Evolutionary conservation across 2,113 vertebrate genomes (phyloP).

Genomic region (Hydrochoerus hydrochaeris): DNA sequence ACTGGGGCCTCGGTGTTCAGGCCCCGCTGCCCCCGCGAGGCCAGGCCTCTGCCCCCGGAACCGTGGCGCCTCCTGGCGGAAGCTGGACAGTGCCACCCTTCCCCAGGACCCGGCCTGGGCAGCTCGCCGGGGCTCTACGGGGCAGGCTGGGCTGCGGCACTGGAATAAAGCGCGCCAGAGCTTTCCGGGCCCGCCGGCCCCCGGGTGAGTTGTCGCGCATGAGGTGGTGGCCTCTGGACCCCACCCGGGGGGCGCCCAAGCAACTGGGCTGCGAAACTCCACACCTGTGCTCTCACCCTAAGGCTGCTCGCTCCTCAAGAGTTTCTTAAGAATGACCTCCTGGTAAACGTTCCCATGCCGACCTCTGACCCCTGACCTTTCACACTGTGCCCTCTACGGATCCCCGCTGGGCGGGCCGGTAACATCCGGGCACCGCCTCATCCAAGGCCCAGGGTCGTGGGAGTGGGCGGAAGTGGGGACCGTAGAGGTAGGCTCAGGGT

Average conservation of each 20-base stretch:
- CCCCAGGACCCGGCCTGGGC: too few relatives aligned
- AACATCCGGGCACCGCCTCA: neutral
- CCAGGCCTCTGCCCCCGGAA: too few relatives aligned
- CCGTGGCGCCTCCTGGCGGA: too few relatives aligned
- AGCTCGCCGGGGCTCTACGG: too few relatives aligned
- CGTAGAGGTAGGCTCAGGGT: accelerated
- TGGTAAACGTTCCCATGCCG: neutral
- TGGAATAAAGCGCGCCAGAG: neutral
- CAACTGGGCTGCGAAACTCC: too few relatives aligned
- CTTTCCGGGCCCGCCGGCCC: neutral
- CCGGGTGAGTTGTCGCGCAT: too few relatives aligned
- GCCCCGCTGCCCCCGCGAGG: too few relatives aligned
- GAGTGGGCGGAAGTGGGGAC: neutral
- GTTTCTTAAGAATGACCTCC: too few relatives aligned
- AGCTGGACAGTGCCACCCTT: too few relatives aligned
- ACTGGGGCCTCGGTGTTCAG: too few relatives aligned
- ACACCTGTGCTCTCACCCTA: neutral
- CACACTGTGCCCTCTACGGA: accelerated
- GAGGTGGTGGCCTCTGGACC: neutral
- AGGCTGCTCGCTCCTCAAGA: neutral
- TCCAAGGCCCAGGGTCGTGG: neutral
- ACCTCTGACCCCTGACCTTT: neutral
- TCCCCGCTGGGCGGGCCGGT: neutral
- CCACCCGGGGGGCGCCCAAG: neutral
- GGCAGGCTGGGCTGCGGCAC: too few relatives aligned